phyloP scores from a whole-genome alignment of 2,113 vertebrate genomes.

The Phyllostomus discolor region DNA sequence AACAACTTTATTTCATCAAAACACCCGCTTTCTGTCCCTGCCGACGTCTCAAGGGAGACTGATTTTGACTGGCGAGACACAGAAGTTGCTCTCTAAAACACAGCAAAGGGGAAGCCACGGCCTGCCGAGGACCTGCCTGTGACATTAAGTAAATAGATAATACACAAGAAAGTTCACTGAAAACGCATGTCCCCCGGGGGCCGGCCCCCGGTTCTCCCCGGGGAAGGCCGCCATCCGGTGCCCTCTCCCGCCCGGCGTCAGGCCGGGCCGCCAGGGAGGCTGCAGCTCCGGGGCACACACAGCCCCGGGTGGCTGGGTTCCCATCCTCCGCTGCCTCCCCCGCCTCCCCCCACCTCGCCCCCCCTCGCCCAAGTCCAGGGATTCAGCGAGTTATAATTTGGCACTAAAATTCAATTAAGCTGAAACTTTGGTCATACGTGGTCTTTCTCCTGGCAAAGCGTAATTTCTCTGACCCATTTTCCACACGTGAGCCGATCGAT shows the following conservation, averaged over 20 bases:
- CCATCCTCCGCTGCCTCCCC: slow-evolving; percentile 9
- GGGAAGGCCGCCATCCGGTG: slow-evolving; percentile 62
- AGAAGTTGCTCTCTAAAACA: slow-evolving; percentile 55
- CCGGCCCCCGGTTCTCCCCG: slow-evolving; percentile 43
- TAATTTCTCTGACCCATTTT: slow-evolving; percentile 48
- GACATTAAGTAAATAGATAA: not conserved
- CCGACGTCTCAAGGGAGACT: slow-evolving; percentile 28
- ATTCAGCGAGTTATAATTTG: slow-evolving; percentile 69
- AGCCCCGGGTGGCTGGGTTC: slow-evolving; percentile 65
- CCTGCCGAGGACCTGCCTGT: not conserved
- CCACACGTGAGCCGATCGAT: not conserved
- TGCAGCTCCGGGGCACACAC: not conserved
- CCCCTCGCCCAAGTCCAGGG: slow-evolving; percentile 38
- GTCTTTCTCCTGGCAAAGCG: slow-evolving; percentile 13
- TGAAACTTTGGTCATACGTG: slow-evolving; percentile 57
- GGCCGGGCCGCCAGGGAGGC: slow-evolving; percentile 31
- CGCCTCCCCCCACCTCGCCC: slow-evolving; percentile 5
- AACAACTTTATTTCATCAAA: slow-evolving; percentile 36
- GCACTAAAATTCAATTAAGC: slow-evolving; percentile 71
- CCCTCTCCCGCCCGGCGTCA: slow-evolving; percentile 70
- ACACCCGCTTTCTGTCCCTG: slow-evolving; percentile 61
- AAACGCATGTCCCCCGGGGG: slow-evolving; percentile 40
- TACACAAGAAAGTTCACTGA: not conserved
- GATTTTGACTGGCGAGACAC: slow-evolving; percentile 48
- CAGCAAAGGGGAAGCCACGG: slow-evolving; percentile 41